These are phyloP conservation scores for Pagetopsis macropterus DNA, from an alignment of 2,797 vertebrate species.

Conservation along the genomic window DNA sequence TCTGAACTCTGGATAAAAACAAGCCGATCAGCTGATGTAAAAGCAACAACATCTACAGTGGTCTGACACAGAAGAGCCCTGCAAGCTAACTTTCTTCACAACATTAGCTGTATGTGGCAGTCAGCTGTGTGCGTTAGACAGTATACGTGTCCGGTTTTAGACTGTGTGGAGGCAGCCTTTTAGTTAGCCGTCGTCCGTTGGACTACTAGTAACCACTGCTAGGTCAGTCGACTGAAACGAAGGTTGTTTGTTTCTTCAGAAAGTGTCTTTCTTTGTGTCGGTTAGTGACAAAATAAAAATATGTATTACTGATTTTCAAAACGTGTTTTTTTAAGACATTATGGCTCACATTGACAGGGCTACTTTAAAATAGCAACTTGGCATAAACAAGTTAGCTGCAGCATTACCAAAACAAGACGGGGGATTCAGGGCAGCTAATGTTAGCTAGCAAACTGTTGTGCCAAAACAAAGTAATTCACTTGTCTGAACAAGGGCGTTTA, in stretches of 20 bases:
- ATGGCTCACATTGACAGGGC: neutral
- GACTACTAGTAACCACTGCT: constrained; percentile 51
- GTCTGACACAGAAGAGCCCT: constrained; percentile 52
- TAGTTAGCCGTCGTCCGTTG: constrained; percentile 28
- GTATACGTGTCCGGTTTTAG: constrained; percentile 32
- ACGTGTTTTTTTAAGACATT: neutral
- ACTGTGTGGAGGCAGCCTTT: constrained; percentile 42
- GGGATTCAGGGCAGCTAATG: constrained; percentile 41
- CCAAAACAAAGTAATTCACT: constrained; percentile 27
- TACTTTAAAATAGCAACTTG: constrained; percentile 20
- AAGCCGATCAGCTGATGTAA: constrained; percentile 87
- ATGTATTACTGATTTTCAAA: neutral
- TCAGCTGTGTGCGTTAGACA: neutral
- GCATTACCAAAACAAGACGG: neutral
- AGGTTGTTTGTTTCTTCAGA: constrained; percentile 49
- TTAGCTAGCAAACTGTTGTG: constrained; percentile 44
- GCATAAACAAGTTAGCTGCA: constrained; percentile 1
- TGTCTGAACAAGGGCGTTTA: constrained; percentile 12
- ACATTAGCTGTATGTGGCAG: constrained; percentile 31
- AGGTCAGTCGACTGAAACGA: constrained; percentile 60
- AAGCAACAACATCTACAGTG: constrained; percentile 77
- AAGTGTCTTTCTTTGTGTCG: constrained; percentile 44
- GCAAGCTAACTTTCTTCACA: constrained; percentile 37
- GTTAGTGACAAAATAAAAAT: neutral
- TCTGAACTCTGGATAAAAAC: constrained; percentile 83